A percentile compares a stretch with the other conserved stretches of the same genome.
These are phyloP conservation scores for Sander vitreus DNA, from an alignment of 2,113 vertebrate genomes.

Conservation along the genomic window DNA sequence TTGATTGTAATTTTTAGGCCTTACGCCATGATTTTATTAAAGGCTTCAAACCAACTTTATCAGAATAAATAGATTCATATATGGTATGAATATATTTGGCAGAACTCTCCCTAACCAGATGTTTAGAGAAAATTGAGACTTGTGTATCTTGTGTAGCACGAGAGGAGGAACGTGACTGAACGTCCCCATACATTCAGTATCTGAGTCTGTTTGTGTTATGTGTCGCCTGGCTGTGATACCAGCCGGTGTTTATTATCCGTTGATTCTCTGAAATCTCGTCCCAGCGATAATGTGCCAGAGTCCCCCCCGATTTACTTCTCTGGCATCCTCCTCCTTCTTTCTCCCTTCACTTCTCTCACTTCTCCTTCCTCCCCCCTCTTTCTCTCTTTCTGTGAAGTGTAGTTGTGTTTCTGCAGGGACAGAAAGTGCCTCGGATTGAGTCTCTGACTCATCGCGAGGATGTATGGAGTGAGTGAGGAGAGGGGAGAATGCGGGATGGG, in stretches of 20 bases:
- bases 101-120: background rate
- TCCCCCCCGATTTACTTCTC: conserved; percentile 39
- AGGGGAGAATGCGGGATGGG: conserved; percentile 21
- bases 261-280: conserved; percentile 26
- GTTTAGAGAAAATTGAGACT: background rate
- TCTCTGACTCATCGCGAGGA: conserved; percentile 65
- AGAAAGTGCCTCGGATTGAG: conserved; percentile 78
- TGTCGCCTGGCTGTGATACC: conserved; percentile 2
- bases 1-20: background rate
- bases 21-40: background rate
- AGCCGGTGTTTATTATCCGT: conserved; percentile 2
- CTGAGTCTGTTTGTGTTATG: background rate
- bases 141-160: background rate
- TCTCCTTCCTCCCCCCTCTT: no score
- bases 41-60: background rate
- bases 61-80: background rate
- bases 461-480: conserved; percentile 16
- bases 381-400: conserved; percentile 16
- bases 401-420: conserved; percentile 67
- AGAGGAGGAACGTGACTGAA: background rate
- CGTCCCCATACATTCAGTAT: background rate
- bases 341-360: background rate
- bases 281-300: conserved; percentile 20
- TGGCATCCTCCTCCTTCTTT: conserved; percentile 1
- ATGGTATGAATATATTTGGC: background rate